Evolutionary conservation across 2,888 invertebrate species (phyloP), one percentile per base, ranked within the genome.

Genomic region (Hirudinaria manillensis): DNA sequence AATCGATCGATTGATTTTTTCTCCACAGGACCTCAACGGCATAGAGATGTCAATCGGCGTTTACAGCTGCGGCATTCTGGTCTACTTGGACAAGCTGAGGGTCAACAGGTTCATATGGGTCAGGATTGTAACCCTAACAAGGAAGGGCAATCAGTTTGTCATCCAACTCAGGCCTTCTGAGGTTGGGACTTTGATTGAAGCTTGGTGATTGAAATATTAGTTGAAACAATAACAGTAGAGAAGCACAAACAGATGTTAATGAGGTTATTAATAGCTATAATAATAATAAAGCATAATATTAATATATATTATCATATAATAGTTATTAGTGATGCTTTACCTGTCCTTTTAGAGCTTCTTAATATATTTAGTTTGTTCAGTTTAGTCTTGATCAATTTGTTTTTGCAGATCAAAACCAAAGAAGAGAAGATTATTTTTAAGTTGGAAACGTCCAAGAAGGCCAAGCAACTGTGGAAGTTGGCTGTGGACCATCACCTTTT

Each of bases 41-140:
- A 93, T 95, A 1, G 94, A 96, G 84, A 95, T 98, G 81, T 92
- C 93, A 87, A 89, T 99, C 77, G 73, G 73, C n/a, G 55, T 73
- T 36, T 36, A n/a, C 55, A n/a, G n/a, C 24, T 19, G n/a, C 0
- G 73, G 73, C 61, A 65, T 73, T 65, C 4, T 34, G 13, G 29
- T 73, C n/a, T 73, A 61, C 45, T n/a, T n/a, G 19, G 55, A 73
- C 24, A 73, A 56, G 24, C 38, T 73, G 34, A 53, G 73, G 19
- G 32, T 73, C n/a, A 56, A 73, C 29, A 45, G 51, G 55, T 70
- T 70, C 21, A n/a, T 61, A 16, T 61, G 61, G 61, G 61, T 29
- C 4, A 61, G 29, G 29, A 61, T 61, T n/a, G 29, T 61, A 24
- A 61, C 29, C 24, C 24, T 61, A 6, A 61, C 61, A 2, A 27